Conservation (phyloP, 2,888 invertebrate genomes). For the Andrena minutula region DNA sequence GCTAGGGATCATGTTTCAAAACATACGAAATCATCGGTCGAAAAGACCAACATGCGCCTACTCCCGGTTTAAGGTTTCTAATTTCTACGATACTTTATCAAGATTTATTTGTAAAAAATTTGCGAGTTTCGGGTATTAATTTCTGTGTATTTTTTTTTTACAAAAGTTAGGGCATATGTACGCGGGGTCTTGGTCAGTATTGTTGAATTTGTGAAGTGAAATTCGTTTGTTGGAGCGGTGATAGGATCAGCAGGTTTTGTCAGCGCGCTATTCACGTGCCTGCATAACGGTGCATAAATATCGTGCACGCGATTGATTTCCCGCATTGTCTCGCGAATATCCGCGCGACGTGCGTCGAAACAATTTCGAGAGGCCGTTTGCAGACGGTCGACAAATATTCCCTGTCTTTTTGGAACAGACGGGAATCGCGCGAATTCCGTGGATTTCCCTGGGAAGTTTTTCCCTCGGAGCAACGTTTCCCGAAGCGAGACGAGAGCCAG, state of each 20-base stretch:
- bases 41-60: too few relatives aligned
- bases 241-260: background rate
- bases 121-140: too few relatives aligned
- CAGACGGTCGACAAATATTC: conserved; percentile 6
- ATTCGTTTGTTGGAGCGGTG: too few relatives aligned
- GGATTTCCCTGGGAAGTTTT: background rate
- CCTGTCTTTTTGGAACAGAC: background rate
- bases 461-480: background rate
- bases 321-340: background rate
- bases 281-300: background rate
- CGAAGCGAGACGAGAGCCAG: background rate
- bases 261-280: background rate
- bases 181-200: too few relatives aligned
- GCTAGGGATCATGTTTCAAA: too few relatives aligned
- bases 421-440: background rate
- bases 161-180: too few relatives aligned
- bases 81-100: too few relatives aligned
- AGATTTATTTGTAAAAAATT: too few relatives aligned
- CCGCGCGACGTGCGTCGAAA: background rate
- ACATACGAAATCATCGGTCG: too few relatives aligned
- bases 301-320: background rate
- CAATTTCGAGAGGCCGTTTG: background rate
- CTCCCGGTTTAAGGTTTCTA: too few relatives aligned
- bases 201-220: too few relatives aligned
- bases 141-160: too few relatives aligned